A percentile compares a stretch with the other conserved stretches of the same genome.
phyloP scores from a whole-genome alignment of 2,888 invertebrate genomes.

The Cynaeus angustus region DNA sequence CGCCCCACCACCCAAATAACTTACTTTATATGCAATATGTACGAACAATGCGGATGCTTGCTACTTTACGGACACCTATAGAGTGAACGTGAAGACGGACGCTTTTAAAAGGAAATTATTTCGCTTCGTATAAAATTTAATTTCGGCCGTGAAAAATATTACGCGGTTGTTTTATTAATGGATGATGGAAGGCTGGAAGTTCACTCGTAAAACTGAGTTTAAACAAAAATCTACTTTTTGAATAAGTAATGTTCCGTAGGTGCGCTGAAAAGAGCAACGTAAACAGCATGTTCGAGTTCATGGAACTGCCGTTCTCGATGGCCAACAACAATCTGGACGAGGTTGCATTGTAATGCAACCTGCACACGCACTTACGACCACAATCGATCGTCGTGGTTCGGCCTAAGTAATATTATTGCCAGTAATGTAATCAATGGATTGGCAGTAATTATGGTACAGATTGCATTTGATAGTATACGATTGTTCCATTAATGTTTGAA shows the following conservation, averaged over 20 bases:
- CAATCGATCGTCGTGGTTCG: conserved; percentile 54
- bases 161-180: too few species aligned
- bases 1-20: conserved; percentile 36
- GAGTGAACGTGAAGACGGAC: neutral
- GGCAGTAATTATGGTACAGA: conserved; percentile 56
- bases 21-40: conserved; percentile 46
- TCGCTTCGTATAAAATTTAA: neutral
- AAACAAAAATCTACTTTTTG: too few species aligned
- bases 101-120: neutral
- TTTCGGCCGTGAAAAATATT: too few species aligned
- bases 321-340: neutral
- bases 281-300: neutral
- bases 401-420: conserved; percentile 60
- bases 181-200: too few species aligned
- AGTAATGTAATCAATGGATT: conserved; percentile 59
- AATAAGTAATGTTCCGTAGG: too few species aligned
- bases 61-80: neutral
- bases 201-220: too few species aligned
- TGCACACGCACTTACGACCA: conserved; percentile 51
- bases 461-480: conserved; percentile 56
- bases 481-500: too few species aligned
- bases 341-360: conserved; percentile 20
- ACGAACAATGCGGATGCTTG: conserved; percentile 37
- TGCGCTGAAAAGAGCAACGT: too few species aligned
- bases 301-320: neutral